Conservation (phyloP, 1,140 invertebrate species). For the Theocolax elegans region DNA sequence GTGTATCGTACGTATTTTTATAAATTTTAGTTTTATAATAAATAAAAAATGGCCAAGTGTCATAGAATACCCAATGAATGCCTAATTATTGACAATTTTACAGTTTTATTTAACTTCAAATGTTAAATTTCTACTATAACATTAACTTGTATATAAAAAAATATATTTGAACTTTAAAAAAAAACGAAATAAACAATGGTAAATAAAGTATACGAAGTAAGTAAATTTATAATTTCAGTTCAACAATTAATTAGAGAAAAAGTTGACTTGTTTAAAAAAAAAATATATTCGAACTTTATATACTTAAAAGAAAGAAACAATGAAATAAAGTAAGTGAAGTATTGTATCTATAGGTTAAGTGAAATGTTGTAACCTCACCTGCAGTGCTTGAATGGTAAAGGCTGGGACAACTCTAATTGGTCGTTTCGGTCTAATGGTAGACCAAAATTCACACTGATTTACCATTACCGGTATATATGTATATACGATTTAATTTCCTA, state of each 20-base stretch:
- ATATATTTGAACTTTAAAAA: too few species aligned
- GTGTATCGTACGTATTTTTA: background rate
- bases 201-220: background rate
- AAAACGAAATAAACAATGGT: too few species aligned
- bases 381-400: constrained; percentile 82
- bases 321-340: too few species aligned
- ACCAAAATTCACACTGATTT: constrained; percentile 67
- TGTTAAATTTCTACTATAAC: background rate
- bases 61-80: background rate
- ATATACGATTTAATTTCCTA: too few species aligned
- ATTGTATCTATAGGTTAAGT: background rate
- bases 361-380: constrained; percentile 55
- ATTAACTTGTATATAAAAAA: background rate
- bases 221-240: background rate
- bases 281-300: background rate
- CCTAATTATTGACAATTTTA: background rate
- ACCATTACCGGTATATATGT: constrained; percentile 62
- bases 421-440: constrained; percentile 55
- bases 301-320: too few species aligned
- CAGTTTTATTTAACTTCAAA: too few species aligned
- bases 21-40: background rate
- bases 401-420: constrained; percentile 75
- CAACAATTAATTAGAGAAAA: background rate
- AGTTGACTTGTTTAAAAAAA: background rate
- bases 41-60: background rate